A percentile compares a stretch with the other conserved stretches of the same genome.
These are phyloP conservation scores for Agrochola lychnidis DNA, from an alignment of 2,888 invertebrate species.

Conservation along the genomic window DNA sequence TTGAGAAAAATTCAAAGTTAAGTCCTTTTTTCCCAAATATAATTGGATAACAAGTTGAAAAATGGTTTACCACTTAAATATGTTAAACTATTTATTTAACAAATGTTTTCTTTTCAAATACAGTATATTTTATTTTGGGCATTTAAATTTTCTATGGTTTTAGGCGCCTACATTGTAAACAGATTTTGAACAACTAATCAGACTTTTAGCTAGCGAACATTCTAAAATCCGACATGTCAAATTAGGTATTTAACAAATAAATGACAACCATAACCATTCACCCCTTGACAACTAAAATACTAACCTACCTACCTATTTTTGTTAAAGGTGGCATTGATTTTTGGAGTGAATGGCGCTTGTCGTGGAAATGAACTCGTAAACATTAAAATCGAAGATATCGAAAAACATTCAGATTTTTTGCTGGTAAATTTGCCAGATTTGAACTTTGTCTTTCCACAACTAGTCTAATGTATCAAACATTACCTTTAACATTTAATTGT, in stretches of 20 bases:
- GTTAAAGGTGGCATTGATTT: too few species aligned
- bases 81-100: not conserved
- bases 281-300: too few species aligned
- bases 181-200: not conserved
- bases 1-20: not conserved
- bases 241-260: not conserved
- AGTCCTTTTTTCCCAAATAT: not conserved
- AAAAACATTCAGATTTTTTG: too few species aligned
- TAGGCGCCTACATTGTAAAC: not conserved
- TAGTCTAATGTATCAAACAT: too few species aligned
- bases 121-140: not conserved
- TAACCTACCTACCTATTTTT: too few species aligned
- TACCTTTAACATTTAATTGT: too few species aligned
- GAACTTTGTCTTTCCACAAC: too few species aligned
- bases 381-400: too few species aligned
- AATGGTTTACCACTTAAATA: not conserved
- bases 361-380: too few species aligned
- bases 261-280: too few species aligned
- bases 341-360: too few species aligned
- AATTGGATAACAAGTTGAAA: not conserved
- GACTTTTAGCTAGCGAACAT: not conserved
- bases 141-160: not conserved
- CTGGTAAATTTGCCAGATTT: too few species aligned
- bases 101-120: not conserved
- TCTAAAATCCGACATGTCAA: not conserved